Conservation (phyloP, 2,797 vertebrate genomes). For the Kryptopterus vitreolus region DNA sequence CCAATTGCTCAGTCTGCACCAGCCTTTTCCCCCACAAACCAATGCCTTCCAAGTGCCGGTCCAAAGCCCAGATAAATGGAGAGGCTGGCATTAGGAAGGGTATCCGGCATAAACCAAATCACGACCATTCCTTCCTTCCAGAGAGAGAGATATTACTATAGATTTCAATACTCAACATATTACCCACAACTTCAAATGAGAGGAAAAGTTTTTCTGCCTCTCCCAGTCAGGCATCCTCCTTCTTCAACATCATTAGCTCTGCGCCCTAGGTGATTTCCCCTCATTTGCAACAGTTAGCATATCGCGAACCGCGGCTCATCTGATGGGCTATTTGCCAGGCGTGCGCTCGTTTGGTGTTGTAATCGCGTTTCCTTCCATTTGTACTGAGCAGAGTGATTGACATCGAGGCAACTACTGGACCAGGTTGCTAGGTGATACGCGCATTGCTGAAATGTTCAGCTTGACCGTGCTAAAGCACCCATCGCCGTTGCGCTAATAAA, state of each 20-base stretch:
- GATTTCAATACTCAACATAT: background rate
- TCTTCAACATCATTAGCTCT: conserved; percentile 13
- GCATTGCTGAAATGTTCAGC: conserved; percentile 36
- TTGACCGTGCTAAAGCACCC: conserved; percentile 46
- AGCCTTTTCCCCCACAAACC: no score
- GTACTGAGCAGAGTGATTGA: conserved; percentile 25
- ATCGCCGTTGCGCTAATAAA: conserved; percentile 46
- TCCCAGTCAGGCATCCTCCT: background rate
- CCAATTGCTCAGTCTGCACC: no score
- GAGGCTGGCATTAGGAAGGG: no score
- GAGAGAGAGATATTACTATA: background rate
- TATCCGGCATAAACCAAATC: no score
- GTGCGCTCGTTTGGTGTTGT: conserved; percentile 21
- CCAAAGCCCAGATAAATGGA: no score
- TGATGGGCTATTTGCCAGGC: conserved; percentile 43
- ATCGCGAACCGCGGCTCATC: conserved; percentile 24
- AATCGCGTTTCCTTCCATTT: conserved; percentile 48
- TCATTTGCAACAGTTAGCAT: conserved; percentile 43
- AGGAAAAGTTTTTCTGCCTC: conserved; percentile 7
- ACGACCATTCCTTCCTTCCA: no score
- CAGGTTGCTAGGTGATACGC: conserved; percentile 51
- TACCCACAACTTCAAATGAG: background rate
- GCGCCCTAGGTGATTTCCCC: conserved; percentile 15
- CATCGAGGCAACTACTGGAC: conserved; percentile 36
- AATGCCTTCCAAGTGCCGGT: no score